Percentiles rank a stretch among this genome's conserved stretches.
Evolutionary conservation across 2,888 invertebrate genomes (phyloP).

Genomic region (Lymantria dispar): DNA sequence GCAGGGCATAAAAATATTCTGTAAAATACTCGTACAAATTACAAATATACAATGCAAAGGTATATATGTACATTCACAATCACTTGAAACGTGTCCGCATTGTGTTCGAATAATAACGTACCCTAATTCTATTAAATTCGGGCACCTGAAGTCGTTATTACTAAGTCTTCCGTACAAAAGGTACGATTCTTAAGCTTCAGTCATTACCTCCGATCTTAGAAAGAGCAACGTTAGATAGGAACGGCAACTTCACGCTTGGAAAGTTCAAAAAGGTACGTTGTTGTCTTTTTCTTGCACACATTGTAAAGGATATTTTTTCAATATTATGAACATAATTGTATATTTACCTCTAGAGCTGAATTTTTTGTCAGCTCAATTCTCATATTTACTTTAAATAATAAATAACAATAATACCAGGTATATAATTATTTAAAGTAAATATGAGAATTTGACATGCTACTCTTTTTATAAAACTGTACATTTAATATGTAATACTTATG

Average conservation of each 20-base stretch:
- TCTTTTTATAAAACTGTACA: no score
- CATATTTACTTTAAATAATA: no score
- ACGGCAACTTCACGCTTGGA: not conserved
- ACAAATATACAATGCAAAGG: conserved; percentile 8
- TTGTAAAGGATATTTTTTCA: no score
- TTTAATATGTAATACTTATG: no score
- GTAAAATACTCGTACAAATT: not conserved
- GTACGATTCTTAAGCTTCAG: not conserved
- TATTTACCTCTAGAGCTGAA: no score
- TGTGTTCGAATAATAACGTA: conserved; percentile 14
- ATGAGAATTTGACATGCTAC: no score
- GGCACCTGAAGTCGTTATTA: conserved; percentile 7
- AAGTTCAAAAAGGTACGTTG: not conserved
- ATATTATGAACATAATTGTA: no score
- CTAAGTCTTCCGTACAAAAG: not conserved
- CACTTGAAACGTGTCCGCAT: conserved; percentile 12
- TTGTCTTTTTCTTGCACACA: not conserved
- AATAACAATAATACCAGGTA: no score
- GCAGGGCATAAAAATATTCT: no score
- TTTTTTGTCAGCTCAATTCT: no score
- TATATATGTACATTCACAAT: conserved; percentile 5
- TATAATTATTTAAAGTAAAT: no score
- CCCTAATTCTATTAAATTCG: conserved; percentile 13
- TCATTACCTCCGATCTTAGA: not conserved
- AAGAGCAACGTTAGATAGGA: not conserved